These are phyloP conservation scores for Sceloporus tristichus DNA, from an alignment of 2,113 vertebrate genomes.

Conservation along the genomic window DNA sequence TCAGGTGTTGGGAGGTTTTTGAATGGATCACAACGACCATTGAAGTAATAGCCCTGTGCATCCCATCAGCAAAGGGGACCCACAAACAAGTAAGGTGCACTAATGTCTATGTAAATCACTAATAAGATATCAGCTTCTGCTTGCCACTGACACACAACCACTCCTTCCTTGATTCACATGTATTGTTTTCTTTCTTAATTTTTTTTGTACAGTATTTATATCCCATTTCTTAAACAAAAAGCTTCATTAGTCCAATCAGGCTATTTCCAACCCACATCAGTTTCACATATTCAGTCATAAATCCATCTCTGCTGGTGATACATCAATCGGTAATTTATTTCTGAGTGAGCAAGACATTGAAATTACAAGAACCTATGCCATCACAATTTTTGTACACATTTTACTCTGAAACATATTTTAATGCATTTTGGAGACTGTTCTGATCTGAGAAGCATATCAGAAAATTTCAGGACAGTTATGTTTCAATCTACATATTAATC, in stretches of 20 bases:
- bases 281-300: neutral
- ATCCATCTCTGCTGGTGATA: neutral
- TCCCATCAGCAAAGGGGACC: no score
- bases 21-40: no score
- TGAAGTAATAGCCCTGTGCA: no score
- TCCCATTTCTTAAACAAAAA: neutral
- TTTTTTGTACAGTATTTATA: neutral
- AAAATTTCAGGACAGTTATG: neutral
- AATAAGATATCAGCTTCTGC: no score
- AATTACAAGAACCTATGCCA: neutral
- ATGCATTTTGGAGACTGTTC: neutral
- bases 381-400: neutral
- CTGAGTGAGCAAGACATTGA: neutral
- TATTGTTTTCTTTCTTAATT: neutral
- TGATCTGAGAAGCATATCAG: neutral
- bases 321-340: slow-evolving; percentile 1
- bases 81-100: no score
- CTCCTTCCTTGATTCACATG: slow-evolving; percentile 16
- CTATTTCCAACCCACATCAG: neutral
- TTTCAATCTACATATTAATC: neutral
- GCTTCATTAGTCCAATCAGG: neutral
- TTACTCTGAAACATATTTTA: neutral
- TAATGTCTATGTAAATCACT: no score
- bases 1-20: no score
- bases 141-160: neutral